Percentiles rank a stretch among this genome's conserved stretches.
phyloP scores from a whole-genome alignment of 1,140 invertebrate species.

The Ephestia elutella region DNA sequence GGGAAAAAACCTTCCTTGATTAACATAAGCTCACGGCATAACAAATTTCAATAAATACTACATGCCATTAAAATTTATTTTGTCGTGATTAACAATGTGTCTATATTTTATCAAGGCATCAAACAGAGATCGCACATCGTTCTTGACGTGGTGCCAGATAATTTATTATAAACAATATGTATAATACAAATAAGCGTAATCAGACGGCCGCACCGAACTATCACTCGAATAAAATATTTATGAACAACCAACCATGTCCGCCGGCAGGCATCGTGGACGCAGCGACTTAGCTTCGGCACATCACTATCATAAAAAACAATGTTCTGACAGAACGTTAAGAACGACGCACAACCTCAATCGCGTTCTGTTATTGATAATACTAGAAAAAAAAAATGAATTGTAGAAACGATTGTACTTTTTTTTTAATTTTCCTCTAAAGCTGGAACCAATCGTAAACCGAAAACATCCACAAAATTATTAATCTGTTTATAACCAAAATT shows the following conservation, averaged over 20 bases:
- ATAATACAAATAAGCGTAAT: conserved; percentile 4
- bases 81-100: neutral
- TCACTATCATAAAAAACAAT: neutral
- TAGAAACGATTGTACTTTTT: neutral
- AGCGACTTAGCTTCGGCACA: neutral
- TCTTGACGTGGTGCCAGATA: neutral
- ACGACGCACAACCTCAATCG: neutral
- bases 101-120: neutral
- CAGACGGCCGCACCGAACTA: neutral
- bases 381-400: neutral
- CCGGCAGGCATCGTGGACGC: neutral
- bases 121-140: neutral
- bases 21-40: neutral
- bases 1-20: neutral
- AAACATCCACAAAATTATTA: neutral
- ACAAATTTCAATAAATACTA: neutral
- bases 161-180: conserved; percentile 1
- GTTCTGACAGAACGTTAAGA: neutral
- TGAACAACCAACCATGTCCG: neutral
- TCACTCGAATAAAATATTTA: neutral
- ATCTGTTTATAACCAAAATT: neutral
- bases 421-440: neutral
- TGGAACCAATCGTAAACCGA: too few relatives aligned
- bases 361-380: neutral
- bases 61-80: neutral